Evolutionary conservation across 1,140 invertebrate species (phyloP), one percentile per base, ranked within the genome.

Genomic region (Phenacoccus solenopsis): DNA sequence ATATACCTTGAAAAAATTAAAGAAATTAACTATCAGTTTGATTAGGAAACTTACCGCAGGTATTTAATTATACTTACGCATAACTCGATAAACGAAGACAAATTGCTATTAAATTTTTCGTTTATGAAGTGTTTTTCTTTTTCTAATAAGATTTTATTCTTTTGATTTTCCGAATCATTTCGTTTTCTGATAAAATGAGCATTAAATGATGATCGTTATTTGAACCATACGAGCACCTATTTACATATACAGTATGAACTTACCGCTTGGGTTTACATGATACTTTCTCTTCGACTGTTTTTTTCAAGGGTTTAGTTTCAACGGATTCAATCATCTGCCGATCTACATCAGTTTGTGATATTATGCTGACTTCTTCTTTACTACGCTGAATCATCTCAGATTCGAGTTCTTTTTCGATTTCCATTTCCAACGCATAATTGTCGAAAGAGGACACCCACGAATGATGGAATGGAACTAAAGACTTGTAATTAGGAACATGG

Each of bases 21-120:
- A 70, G 12, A 4, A 64, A 3, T 72, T n/a, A 13, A 69, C 1
- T 28, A 71, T 25, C 1, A 27, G 13, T 57, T 21, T 49, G 28
- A n/a, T 28, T 24, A 25, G 22, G n/a, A 24, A 68, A 7, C 1
- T 27, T 57, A 1, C 13, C 12, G 28, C 13, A 38, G 3, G 28
- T 13, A 70, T 10, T 59, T 59, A 57, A 70, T 38, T 32, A 4
- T 35, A 73, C 67, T 73, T 73, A 73, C 73, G 71, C 73, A 73
- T 64, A 72, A 61, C 69, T 72, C 72, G 13, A 72, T 57, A 64
- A 72, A 73, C 24, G 73, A 68, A 1, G 61, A 12, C 57, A 73
- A 32, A 28, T 71, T 73, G 49, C 68, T 67, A 68, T 73, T 73
- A 22, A 73, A 70, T 68, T 61, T 73, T 68, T 69, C 38, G 3